Evolutionary conservation across 2,888 invertebrate species (phyloP), one percentile per base, ranked within the genome.

Genomic region (Lordiphosa andalusiaca): DNA sequence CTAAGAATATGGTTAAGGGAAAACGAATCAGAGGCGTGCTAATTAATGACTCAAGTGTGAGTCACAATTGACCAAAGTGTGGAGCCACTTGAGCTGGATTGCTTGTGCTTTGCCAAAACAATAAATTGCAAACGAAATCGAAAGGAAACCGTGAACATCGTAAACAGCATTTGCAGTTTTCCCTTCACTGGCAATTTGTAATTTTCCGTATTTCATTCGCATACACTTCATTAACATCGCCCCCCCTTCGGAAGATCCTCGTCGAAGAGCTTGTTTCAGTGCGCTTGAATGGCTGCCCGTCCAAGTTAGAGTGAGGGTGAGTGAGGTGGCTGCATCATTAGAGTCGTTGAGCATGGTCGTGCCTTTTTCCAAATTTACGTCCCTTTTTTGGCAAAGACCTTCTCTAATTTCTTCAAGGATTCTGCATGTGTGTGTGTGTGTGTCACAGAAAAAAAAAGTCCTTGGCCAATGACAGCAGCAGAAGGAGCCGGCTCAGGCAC

Each of bases 381-480:
- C 72, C 69, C 73, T 71, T 75, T n/a, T 44, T 74, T 72, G 71
- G 69, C 71, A 74, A 66, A 73, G 77, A 72, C 82, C 68, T 76
- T 76, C 78, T 78, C 76, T 71, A 81, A 85, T 76, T 85, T 80
- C 73, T 77, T 80, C 64, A 71, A 73, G 78, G 69, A 66, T 67
- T 67, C 69, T 62, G 77, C 77, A 77, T 80, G 80, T 62, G 57
- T 54, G 61, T 36, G 62, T 41, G 56, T 37, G 49, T 41, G 39
- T 48, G 60, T 69, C 72, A 75, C 16, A 16, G 16, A 16, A 16
- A 73, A 82, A n/a, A 73, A 81, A 81, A 84, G 86, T 87, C 84
- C 86, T 87, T 87, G 86, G 86, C 86, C 86, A 86, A 87, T 87
- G 87, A 87, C 86, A 87, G 74, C 67, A 63, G 46, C 55, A 54